Evolutionary conservation across 2,888 invertebrate genomes (phyloP).

Genomic region (Nymphalis polychloros): DNA sequence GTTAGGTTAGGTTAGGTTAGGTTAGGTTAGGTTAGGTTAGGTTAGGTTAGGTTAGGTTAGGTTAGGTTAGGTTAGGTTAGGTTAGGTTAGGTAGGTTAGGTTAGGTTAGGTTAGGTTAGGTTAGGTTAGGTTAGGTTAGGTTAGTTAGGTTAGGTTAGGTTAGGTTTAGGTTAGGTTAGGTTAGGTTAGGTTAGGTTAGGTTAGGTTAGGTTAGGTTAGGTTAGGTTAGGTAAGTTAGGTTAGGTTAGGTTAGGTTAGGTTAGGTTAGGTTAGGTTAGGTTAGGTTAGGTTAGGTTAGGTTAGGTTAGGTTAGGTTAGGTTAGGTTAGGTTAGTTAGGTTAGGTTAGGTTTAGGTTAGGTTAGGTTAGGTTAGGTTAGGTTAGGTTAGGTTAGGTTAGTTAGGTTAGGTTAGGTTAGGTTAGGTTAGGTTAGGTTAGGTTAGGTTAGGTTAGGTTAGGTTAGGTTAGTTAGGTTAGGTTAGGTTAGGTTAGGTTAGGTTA

Average conservation of each 20-base stretch:
- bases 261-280: not conserved
- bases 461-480: no score
- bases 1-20: not conserved
- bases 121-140: conserved; percentile 8
- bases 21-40: not conserved
- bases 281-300: conserved; percentile 8
- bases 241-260: not conserved
- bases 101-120: not conserved
- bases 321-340: conserved; percentile 3
- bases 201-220: conserved; percentile 3
- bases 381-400: not conserved
- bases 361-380: conserved; percentile 5
- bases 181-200: conserved; percentile 7
- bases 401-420: not conserved
- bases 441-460: no score
- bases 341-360: not conserved
- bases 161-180: conserved; percentile 7
- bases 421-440: no score
- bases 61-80: not conserved
- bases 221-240: not conserved
- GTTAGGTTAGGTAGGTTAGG: not conserved
- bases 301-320: conserved; percentile 8
- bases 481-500: conserved; percentile 29
- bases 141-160: not conserved
- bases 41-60: not conserved